phyloP scores from a whole-genome alignment of 2,113 vertebrate genomes.

The Brevimyrus niger region DNA sequence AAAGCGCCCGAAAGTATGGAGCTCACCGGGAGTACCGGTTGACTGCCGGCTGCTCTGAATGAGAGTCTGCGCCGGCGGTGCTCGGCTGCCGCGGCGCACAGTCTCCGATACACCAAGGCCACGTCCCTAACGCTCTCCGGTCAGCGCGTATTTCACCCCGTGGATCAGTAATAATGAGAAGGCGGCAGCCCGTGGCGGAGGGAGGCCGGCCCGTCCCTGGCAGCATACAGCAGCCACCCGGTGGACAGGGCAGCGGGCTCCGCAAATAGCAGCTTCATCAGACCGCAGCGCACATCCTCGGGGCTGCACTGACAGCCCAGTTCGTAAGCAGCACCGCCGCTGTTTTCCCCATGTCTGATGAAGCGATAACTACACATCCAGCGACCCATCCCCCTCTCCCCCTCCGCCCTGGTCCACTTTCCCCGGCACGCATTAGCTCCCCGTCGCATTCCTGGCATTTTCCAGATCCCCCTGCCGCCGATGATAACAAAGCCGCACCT shows the following conservation, averaged over 20 bases:
- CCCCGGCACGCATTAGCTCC: slow-evolving; percentile 50
- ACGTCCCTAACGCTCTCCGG: background rate
- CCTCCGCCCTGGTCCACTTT: slow-evolving; percentile 40
- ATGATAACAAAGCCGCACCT: slow-evolving; percentile 51
- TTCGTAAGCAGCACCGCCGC: slow-evolving; percentile 20
- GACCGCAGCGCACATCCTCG: slow-evolving; percentile 22
- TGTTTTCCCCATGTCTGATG: slow-evolving; percentile 33
- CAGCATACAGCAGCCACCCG: background rate
- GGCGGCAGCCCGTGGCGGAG: background rate
- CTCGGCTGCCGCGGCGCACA: background rate
- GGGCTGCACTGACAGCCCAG: slow-evolving; percentile 18
- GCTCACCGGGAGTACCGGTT: background rate
- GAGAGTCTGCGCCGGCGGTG: background rate
- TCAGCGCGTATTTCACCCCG: background rate
- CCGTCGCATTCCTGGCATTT: slow-evolving; percentile 59
- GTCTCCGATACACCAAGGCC: background rate
- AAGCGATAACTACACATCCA: slow-evolving; percentile 31
- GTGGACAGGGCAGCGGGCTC: background rate
- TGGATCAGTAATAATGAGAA: background rate
- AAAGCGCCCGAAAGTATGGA: background rate
- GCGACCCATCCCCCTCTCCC: slow-evolving; percentile 42
- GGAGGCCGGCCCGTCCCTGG: background rate
- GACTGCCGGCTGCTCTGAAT: background rate
- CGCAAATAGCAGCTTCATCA: background rate
- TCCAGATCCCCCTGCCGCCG: slow-evolving; percentile 43